Evolutionary conservation across 2,797 vertebrate species (phyloP).

Genomic region (Brotula barbata): DNA sequence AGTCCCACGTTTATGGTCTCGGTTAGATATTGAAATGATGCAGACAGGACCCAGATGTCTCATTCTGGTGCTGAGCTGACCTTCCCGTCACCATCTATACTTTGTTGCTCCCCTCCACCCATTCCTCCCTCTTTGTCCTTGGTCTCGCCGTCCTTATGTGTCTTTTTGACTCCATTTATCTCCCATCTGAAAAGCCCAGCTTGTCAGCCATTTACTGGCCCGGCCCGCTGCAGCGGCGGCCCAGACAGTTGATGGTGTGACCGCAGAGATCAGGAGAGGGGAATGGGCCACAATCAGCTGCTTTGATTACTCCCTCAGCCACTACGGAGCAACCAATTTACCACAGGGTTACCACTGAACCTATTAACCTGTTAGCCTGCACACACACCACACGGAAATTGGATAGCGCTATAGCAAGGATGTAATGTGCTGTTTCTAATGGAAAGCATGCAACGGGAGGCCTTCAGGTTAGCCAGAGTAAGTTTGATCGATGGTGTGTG

Average conservation of each 20-base stretch:
- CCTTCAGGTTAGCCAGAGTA: constrained; percentile 42
- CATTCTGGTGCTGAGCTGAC: constrained; percentile 1
- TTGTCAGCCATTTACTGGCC: constrained; percentile 53
- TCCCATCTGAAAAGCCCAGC: constrained; percentile 30
- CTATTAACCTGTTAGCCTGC: constrained; percentile 57
- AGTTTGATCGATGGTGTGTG: constrained; percentile 9
- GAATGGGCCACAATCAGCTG: constrained; percentile 58
- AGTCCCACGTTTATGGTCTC: too few relatives aligned
- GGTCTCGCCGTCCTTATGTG: constrained; percentile 19
- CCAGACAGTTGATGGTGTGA: constrained; percentile 41
- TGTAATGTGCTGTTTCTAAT: constrained; percentile 42
- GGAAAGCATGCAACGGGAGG: constrained; percentile 40
- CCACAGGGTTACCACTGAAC: constrained; percentile 51
- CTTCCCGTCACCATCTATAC: neutral
- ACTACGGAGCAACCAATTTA: constrained; percentile 59
- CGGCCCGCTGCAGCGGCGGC: constrained; percentile 24
- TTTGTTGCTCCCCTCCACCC: too few relatives aligned
- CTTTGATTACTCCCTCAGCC: constrained; percentile 69
- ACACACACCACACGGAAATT: constrained; percentile 46
- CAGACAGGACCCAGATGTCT: too few relatives aligned
- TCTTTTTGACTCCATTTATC: constrained; percentile 39
- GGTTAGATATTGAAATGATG: too few relatives aligned
- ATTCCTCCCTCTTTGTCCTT: constrained; percentile 16
- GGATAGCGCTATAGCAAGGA: constrained; percentile 47
- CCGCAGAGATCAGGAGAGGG: constrained; percentile 59